Evolutionary conservation across 1,140 invertebrate genomes (phyloP).

Genomic region (Drosophila neocordata): DNA sequence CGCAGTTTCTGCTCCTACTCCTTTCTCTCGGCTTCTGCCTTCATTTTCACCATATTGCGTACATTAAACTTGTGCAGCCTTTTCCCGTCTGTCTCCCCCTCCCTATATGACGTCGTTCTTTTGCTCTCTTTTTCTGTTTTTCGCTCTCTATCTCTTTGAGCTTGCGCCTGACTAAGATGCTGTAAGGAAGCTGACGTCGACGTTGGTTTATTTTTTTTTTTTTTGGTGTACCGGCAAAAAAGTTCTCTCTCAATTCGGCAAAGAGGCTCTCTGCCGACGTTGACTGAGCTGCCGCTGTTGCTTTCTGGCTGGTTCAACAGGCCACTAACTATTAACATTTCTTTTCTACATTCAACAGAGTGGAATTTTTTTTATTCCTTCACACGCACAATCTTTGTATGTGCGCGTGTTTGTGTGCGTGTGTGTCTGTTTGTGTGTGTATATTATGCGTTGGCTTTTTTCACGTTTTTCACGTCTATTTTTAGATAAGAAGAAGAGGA

Average conservation of each 20-base stretch:
- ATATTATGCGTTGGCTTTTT: constrained; percentile 34
- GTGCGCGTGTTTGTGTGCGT: not conserved
- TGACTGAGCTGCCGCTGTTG: constrained; percentile 44
- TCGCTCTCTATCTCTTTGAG: constrained; percentile 4
- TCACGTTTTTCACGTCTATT: constrained; percentile 50
- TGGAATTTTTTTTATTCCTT: constrained; percentile 53
- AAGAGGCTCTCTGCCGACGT: constrained; percentile 23
- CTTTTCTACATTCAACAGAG: constrained; percentile 66
- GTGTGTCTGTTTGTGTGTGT: constrained; percentile 8
- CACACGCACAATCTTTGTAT: constrained; percentile 8
- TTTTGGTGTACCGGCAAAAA: constrained; percentile 40
- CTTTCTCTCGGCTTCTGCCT: not conserved
- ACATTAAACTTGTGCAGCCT: constrained; percentile 35
- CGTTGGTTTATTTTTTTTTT: constrained; percentile 33
- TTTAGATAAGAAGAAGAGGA: constrained; percentile 38
- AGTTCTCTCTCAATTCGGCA: constrained; percentile 11
- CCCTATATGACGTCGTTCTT: constrained; percentile 49
- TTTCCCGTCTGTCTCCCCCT: constrained; percentile 1
- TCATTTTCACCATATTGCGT: constrained; percentile 26
- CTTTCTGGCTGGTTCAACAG: constrained; percentile 71
- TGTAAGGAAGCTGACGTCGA: constrained; percentile 21
- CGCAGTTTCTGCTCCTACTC: not conserved
- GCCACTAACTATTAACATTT: constrained; percentile 70
- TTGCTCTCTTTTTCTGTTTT: constrained; percentile 22
- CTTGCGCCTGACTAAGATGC: constrained; percentile 32